Evolutionary conservation across 2,113 vertebrate genomes (phyloP).

Genomic region (Lagenorhynchus albirostris): DNA sequence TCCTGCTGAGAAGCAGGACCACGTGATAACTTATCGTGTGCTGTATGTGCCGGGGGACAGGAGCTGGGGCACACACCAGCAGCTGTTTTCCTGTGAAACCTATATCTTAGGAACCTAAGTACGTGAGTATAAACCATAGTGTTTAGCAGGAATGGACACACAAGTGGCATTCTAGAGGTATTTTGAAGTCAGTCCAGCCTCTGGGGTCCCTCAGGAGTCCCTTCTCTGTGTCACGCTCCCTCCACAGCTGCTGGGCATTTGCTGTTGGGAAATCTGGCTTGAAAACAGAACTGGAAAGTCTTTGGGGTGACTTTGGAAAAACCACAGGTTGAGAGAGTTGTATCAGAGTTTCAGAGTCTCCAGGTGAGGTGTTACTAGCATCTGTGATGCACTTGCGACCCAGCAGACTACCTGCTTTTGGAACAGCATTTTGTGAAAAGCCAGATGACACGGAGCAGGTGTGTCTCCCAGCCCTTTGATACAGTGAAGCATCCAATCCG

Average conservation of each 20-base stretch:
- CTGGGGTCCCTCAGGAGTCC: not conserved
- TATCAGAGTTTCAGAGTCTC: not conserved
- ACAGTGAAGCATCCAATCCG: not conserved
- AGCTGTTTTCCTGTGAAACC: not conserved
- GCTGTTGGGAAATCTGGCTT: not conserved
- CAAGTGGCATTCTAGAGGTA: not conserved
- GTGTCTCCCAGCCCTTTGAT: not conserved
- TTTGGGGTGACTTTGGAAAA: not conserved
- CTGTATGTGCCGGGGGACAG: rapidly evolving
- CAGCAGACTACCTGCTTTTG: not conserved
- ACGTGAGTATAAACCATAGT: not conserved
- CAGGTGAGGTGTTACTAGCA: not conserved
- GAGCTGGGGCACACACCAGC: not conserved
- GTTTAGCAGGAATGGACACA: not conserved
- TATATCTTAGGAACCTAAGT: not conserved
- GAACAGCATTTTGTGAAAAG: constrained; percentile 25
- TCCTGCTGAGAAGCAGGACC: not conserved
- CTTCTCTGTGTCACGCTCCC: not conserved
- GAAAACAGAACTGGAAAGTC: constrained; percentile 8
- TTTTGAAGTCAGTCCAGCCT: not conserved
- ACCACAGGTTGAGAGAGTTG: not conserved
- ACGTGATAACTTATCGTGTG: not conserved
- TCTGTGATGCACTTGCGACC: not conserved
- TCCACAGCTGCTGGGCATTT: not conserved
- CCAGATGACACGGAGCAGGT: not conserved